Base-by-base conservation (phyloP, 2,113 vertebrate genomes). In the Thunnus maccoyii region DNA sequence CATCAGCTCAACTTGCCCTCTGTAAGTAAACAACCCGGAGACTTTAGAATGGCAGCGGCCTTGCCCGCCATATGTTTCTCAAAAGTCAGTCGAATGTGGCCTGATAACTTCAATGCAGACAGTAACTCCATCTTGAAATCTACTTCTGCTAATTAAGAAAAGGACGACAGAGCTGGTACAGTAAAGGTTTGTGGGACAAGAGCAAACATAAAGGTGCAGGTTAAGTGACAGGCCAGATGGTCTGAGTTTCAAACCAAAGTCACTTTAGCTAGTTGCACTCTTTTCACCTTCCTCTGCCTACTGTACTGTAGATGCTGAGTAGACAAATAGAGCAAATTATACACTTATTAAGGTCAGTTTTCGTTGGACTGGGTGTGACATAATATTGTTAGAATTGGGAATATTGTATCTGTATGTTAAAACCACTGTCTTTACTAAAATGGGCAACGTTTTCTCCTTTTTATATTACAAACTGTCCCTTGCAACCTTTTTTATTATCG, bases 201-300 rank as follows among this genome's bases (percentile, higher is more conserved):
- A 89, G 85, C 79, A 68, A 77, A 82, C 76, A 56, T 72, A 76
- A 74, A 89, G 92, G 91, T 91, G 86, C 88, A 88, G 89, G 91
- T 93, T 87, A 85, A 80, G 66, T 86, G 92, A 90, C 92, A 78
- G 55, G 91, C 86, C 91, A 93, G 91, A 90, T 93, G 93, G 93
- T 76, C 68, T 58, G 80, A 91, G 74, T 47, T 76, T 78, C 0
- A 0, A 50, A 73, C 77, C 87, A 93, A 94, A 93, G 92, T 93
- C 88, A 91, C 92, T 94, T 92, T 84, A 57, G 54, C 60, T 16
- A 41, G 60, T 76, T 56, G 55, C 46, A 73, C 74, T 84, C 50
- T 30, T 68, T 72, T 87, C 76, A 82, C 86, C 80, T 67, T 87
- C 55, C 51, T 62, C 60, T 30, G 7, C 10, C 51, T 64, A 65